These are phyloP conservation scores for Cyanoderma ruficeps DNA, from an alignment of 2,113 vertebrate genomes.

Conservation along the genomic window DNA sequence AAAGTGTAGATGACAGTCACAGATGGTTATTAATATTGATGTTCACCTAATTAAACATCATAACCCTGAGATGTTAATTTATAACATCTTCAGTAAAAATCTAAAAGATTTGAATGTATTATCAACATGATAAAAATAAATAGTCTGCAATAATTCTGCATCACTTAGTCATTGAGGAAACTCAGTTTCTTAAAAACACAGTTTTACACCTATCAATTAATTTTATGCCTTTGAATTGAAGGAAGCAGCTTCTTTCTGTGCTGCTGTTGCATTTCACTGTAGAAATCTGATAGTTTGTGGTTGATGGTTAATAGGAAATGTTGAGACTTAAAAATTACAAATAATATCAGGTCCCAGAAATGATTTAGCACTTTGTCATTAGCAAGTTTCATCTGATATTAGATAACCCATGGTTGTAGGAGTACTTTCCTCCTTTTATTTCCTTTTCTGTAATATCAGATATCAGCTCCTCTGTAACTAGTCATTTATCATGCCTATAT, in stretches of 20 bases:
- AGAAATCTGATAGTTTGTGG: background rate
- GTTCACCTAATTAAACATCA: constrained; percentile 49
- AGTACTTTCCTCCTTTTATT: constrained; percentile 12
- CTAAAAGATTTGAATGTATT: background rate
- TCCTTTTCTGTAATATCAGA: background rate
- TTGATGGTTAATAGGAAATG: background rate
- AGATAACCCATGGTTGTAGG: background rate
- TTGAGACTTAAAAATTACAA: background rate
- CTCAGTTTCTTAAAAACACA: background rate
- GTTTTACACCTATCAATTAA: constrained; percentile 5
- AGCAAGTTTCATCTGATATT: background rate
- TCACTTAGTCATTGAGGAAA: background rate
- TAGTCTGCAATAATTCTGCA: background rate
- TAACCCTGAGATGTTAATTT: constrained; percentile 2
- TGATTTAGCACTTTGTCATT: background rate
- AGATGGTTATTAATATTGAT: constrained; percentile 54
- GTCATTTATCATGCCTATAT: background rate
- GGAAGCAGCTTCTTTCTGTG: background rate
- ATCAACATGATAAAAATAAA: constrained; percentile 30
- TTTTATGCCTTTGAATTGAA: background rate
- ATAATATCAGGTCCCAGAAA: background rate
- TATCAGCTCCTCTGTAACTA: background rate
- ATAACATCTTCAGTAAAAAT: background rate
- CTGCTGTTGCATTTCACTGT: background rate
- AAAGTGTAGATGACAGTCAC: constrained; percentile 6